Evolutionary conservation across 2,888 invertebrate species (phyloP), one percentile per base, ranked within the genome.

Genomic region (Diplazon laetatorius): DNA sequence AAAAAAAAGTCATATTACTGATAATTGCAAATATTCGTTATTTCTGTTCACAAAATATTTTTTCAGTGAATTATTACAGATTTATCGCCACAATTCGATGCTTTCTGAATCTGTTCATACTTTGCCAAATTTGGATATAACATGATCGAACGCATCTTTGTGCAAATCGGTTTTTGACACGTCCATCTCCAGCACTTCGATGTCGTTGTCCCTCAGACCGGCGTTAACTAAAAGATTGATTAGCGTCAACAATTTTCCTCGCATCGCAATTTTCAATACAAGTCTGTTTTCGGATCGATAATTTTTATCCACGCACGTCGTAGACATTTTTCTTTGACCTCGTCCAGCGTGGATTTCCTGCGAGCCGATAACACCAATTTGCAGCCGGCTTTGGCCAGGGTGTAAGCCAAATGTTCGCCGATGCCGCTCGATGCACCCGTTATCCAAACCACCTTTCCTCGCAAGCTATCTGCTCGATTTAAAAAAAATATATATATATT

Each of bases 341-440:
- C 89, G 78, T 95, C 92, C 48, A 96, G 91, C 85, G 95, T 93
- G 22, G 92, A 88, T 83, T 92, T 89, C 76, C 95, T 92, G 63
- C 96, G 92, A 0, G 96, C 95, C 8, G 95, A 93, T 2, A 96
- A 85, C 4, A 94, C 93, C 48, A 96, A 87, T 87, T 94, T 94
- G 1, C 94, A 95, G 5, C 94, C 94, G 85, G 92, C 91, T 84
- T 92, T 93, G 0, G 96, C 95, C 62, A 96, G 90, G 18, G 93
- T 93, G 80, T 95, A 92, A 0, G 96, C 96, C 57, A 96, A 91
- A 80, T 93, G 90, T 90, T 95, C 95, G 1, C 97, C 97, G 79
- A 97, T 96, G 12, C 97, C 97, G 91, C 95, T 95, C 0, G 96
- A 96, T 0, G 96, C 96, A 48, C 97, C 97, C 0, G 96, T 96